These are phyloP conservation scores for Pinctada fucata DNA, from an alignment of 2,888 invertebrate genomes.

Conservation along the genomic window DNA sequence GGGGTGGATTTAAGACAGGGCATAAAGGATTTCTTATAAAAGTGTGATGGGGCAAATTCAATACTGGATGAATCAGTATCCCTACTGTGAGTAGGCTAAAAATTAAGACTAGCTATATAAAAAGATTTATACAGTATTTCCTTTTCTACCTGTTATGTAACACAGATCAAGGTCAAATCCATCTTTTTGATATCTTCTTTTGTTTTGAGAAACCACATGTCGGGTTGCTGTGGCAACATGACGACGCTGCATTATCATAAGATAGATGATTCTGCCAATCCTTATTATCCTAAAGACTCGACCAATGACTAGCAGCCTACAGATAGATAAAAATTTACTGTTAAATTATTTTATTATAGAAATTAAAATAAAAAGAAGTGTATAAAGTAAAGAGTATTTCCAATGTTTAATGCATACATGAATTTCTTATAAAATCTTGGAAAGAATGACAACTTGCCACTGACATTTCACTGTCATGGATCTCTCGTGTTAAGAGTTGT, in stretches of 20 bases:
- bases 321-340: slow-evolving; percentile 13
- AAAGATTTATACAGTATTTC: not conserved
- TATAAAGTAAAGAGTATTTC: not conserved
- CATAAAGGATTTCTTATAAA: too few relatives aligned
- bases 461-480: too few relatives aligned
- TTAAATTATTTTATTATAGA: not conserved
- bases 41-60: too few relatives aligned
- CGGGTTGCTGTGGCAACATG: slow-evolving; percentile 76
- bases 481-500: too few relatives aligned
- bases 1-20: too few relatives aligned
- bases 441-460: too few relatives aligned
- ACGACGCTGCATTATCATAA: slow-evolving; percentile 75
- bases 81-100: too few relatives aligned
- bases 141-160: slow-evolving; percentile 77
- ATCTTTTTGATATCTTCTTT: slow-evolving; percentile 78
- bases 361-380: not conserved
- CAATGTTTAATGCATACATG: not conserved
- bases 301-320: slow-evolving; percentile 71
- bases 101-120: too few relatives aligned
- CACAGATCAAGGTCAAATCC: slow-evolving; percentile 79
- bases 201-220: slow-evolving; percentile 79
- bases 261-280: slow-evolving; percentile 74
- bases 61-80: too few relatives aligned
- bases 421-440: too few relatives aligned
- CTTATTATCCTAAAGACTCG: slow-evolving; percentile 76